Percentiles rank a stretch among this genome's conserved stretches.
Conservation (phyloP, 2,113 vertebrate species). For the Todiramphus saurophagus region DNA sequence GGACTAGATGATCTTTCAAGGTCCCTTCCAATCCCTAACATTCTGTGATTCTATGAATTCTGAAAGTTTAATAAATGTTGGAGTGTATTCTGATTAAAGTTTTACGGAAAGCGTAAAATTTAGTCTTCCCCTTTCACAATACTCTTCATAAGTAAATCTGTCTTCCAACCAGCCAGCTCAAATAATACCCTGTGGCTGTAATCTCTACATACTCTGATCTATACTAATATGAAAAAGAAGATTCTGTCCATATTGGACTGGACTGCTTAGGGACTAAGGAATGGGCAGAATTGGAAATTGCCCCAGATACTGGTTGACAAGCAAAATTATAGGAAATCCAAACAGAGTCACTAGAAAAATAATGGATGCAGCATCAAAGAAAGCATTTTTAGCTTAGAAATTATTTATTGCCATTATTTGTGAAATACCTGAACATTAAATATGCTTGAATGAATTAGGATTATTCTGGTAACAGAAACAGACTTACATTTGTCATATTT, state of each 20-base stretch:
- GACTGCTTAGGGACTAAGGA: background rate
- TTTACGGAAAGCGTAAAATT: background rate
- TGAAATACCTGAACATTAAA: background rate
- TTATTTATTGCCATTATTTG: background rate
- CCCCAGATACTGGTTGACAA: background rate
- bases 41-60: background rate
- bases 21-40: no score
- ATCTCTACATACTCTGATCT: background rate
- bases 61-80: background rate
- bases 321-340: background rate
- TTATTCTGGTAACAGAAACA: background rate
- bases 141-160: background rate
- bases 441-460: background rate
- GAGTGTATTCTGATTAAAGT: background rate
- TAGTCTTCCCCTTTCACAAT: background rate
- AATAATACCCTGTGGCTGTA: background rate
- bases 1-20: no score
- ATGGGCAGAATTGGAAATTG: background rate
- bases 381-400: background rate
- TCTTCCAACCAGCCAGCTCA: background rate
- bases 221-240: background rate
- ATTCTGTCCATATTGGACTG: background rate
- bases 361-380: background rate
- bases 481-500: background rate
- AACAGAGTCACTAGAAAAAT: background rate